These are phyloP conservation scores for Xerus rutilus DNA, from an alignment of 2,797 vertebrate genomes.

Conservation along the genomic window DNA sequence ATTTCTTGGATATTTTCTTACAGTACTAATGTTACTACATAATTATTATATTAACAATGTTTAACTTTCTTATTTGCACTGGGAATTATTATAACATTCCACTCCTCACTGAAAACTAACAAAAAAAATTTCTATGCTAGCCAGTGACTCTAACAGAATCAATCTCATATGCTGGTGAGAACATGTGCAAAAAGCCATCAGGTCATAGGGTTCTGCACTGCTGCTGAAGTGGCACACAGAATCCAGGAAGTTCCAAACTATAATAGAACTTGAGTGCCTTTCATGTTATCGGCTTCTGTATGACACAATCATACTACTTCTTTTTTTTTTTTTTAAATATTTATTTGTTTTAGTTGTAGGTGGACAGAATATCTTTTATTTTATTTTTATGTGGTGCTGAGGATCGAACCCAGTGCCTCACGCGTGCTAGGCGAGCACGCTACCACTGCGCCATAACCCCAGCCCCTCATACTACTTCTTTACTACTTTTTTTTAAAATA, in stretches of 20 bases:
- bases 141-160: neutral
- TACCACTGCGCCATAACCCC: too few species aligned
- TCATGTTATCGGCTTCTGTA: neutral
- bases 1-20: neutral
- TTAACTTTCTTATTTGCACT: neutral
- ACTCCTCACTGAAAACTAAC: neutral
- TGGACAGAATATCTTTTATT: too few species aligned
- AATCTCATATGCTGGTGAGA: neutral
- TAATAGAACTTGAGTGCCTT: neutral
- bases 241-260: neutral
- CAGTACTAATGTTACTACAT: neutral
- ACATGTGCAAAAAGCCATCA: neutral
- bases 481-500: too few species aligned
- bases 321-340: too few species aligned
- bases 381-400: too few species aligned
- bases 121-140: slow-evolving; percentile 30
- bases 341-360: too few species aligned
- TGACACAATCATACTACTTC: neutral
- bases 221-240: neutral
- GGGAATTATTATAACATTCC: neutral
- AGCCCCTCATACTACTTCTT: neutral
- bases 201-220: neutral
- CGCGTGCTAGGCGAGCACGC: too few species aligned
- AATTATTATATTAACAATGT: neutral
- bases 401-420: too few species aligned